Conservation (phyloP, 2,113 vertebrate species). For the Vidua chalybeata region DNA sequence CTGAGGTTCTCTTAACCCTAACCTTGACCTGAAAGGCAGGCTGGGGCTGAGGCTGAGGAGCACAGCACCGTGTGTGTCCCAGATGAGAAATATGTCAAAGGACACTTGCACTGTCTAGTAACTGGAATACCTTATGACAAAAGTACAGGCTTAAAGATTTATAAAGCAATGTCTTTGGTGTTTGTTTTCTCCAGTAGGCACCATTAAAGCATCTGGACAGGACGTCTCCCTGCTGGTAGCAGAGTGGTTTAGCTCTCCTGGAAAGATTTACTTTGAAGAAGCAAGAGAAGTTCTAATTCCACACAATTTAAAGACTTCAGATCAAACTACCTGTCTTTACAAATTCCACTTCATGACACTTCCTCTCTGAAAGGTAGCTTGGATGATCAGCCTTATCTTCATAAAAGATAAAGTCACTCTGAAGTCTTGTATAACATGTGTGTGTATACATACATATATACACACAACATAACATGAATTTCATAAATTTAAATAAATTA, state of each 20-base stretch:
- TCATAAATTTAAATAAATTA: not conserved
- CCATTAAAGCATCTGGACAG: not conserved
- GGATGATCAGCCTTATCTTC: not conserved
- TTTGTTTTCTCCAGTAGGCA: not conserved
- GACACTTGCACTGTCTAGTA: not conserved
- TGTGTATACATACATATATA: too few relatives aligned
- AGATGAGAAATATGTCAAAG: not conserved
- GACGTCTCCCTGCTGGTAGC: not conserved
- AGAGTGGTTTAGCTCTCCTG: not conserved
- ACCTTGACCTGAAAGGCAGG: not conserved
- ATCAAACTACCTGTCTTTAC: not conserved
- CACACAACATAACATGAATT: not conserved
- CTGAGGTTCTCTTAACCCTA: not conserved
- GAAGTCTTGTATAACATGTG: not conserved
- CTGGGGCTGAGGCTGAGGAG: not conserved
- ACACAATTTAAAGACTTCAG: not conserved
- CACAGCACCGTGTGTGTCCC: rapidly evolving
- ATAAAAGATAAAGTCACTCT: not conserved
- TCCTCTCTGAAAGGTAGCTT: not conserved
- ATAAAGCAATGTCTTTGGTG: not conserved
- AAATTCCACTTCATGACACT: not conserved
- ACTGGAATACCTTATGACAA: not conserved
- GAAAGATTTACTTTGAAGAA: not conserved
- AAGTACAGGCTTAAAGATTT: not conserved
- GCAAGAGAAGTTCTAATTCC: not conserved